Evolutionary conservation across 2,888 invertebrate species (phyloP), one percentile per base, ranked within the genome.

Genomic region (Dasysyrphus albostriatus): DNA sequence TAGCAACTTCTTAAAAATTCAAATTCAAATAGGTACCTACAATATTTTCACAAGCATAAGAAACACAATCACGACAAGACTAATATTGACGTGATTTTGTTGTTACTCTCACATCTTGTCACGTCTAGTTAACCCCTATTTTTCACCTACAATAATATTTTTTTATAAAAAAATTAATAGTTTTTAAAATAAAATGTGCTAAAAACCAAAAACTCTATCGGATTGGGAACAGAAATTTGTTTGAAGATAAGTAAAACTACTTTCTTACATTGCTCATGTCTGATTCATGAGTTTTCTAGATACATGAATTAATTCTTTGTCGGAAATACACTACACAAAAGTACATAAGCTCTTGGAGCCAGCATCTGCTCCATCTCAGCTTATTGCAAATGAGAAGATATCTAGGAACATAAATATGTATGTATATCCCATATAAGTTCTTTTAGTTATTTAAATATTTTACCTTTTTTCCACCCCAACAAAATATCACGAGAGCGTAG

Each of bases 371-470:
- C 19, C 49, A 24, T 10, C 12, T 10, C 67, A 37, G 42, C 5
- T 42, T 61, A 42, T 59, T 24, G 1, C 16, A 58, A 37, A 16
- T 58, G 16, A 34, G 34, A n/a, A 24, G 24, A 8, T 24, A 24
- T 14, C 19, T 39, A 39, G 39, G 2, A 59, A 59, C 9, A 58
- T 16, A 16, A 58, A 58, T 37, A 37, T 12, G 1, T 6, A 19
- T 37, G n/a, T n/a, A n/a, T n/a, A n/a, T n/a, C n/a, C n/a, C n/a
- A n/a, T n/a, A n/a, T n/a, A 37, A 24, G 19, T 49, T 14, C 12
- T 19, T 19, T 49, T 14, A 39, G 67, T 14, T 67, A 67, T 67
- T 49, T 67, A 49, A 54, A 69, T 39, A 54, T 29, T 34, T 8
- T 39, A 49, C 37, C 67, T 32, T 24, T 19, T 29, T 44, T 5